Conservation (phyloP, 2,113 vertebrate genomes). For the Litocranius walleri region DNA sequence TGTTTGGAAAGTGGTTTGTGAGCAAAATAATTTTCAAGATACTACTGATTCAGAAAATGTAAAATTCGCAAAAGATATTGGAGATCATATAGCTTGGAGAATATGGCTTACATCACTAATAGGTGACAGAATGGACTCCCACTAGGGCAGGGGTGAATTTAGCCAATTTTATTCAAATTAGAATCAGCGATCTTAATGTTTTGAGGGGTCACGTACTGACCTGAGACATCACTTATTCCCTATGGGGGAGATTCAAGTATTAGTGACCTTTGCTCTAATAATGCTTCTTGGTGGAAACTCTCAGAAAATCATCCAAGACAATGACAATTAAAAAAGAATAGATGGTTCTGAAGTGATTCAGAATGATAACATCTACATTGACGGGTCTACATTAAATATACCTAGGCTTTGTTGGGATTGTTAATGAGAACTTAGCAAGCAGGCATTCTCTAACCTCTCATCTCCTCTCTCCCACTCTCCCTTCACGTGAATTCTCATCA, state of each 20-base stretch:
- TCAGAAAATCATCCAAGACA: neutral
- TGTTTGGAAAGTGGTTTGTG: neutral
- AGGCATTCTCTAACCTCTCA: neutral
- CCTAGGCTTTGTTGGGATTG: neutral
- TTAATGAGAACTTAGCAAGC: neutral
- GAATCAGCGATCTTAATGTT: neutral
- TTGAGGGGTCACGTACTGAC: neutral
- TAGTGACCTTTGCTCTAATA: neutral
- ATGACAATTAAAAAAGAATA: neutral
- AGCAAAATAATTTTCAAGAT: neutral
- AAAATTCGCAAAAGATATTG: neutral
- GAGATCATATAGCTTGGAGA: neutral
- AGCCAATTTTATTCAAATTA: neutral
- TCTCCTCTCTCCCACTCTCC: too few relatives aligned
- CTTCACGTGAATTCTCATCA: neutral
- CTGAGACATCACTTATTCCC: neutral
- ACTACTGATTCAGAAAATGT: neutral
- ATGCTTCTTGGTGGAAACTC: neutral
- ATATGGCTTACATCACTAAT: neutral
- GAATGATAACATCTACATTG: neutral
- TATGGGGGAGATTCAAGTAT: neutral
- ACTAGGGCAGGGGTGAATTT: neutral
- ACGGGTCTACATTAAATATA: neutral
- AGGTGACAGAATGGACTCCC: neutral
- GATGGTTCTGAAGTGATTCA: neutral